Evolutionary conservation across 2,888 invertebrate species (phyloP), one percentile per base, ranked within the genome.

Genomic region (Ophonus ardosiacus): DNA sequence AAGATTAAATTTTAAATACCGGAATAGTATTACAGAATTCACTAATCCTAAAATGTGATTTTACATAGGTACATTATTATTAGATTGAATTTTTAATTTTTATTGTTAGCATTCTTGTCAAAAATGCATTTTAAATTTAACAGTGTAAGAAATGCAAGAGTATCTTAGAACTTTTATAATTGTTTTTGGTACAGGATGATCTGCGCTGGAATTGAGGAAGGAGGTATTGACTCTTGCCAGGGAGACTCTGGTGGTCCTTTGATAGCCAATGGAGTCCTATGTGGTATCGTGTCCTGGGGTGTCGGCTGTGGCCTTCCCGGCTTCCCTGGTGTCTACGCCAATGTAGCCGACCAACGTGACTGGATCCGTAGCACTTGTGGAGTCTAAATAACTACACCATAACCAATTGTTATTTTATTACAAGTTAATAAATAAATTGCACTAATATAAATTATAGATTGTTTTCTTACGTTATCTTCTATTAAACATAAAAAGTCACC

Each of bases 261-360:
- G 63, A 51, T 81, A 0, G n/a, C 63, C 13, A 65, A 61, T 18
- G 81, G 51, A 2, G 17, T 10, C 15, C 81, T 17, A 21, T 18
- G 18, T 6, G 81, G 81, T 13, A n/a, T 81, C 21, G 81, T 81
- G 8, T 81, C 81, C 43, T 81, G 81, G 81, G 81, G 81, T 10
- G 15, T 31, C 38, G 68, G 68, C 7, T 68, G 68, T 15, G 68
- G 38, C 38, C 10, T 13, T 13, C 31, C 68, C n/a, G 31, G 31
- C 24, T 6, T 8, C 0, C 68, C 68, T 10, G 68, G 68, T n/a
- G 31, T 68, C 68, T 68, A 68, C 68, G 13, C 68, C n/a, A 31
- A 68, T 15, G 68, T 68, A 7, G 24, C 15, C 68, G 15, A 68
- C 13, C 24, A 31, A 31, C 31, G 24, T 5, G 38, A 68, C 10